phyloP scores from a whole-genome alignment of 2,113 vertebrate species.

The Bos javanicus region DNA sequence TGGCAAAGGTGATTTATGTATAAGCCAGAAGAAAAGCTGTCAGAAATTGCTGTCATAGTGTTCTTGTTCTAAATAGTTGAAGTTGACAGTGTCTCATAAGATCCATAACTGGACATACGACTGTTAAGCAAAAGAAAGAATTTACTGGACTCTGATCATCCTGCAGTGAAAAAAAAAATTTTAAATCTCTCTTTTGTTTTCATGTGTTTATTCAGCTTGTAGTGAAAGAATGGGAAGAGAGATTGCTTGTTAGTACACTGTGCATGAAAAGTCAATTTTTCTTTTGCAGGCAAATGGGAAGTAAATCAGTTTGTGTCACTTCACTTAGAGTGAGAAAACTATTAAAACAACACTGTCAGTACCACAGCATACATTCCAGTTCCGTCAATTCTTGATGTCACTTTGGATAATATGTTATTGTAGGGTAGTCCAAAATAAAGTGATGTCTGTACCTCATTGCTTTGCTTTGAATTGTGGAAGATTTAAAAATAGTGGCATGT shows the following conservation, averaged over 20 bases:
- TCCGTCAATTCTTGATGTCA: constrained; percentile 48
- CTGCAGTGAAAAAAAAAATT: neutral
- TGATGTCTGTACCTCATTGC: constrained; percentile 11
- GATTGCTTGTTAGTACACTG: constrained; percentile 36
- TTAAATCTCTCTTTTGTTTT: neutral
- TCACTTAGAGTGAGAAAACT: constrained; percentile 49
- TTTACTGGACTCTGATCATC: neutral
- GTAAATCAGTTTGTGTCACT: constrained; percentile 57
- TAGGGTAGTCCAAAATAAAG: constrained; percentile 3
- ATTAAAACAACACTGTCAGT: constrained; percentile 57
- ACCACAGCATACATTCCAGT: constrained; percentile 33
- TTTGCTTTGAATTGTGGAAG: constrained; percentile 46
- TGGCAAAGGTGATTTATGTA: neutral
- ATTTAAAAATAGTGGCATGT: constrained; percentile 35
- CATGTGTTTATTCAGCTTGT: neutral
- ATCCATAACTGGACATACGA: rapidly evolving
- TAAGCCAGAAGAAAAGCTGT: neutral
- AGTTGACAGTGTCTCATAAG: neutral
- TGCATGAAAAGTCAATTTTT: constrained; percentile 57
- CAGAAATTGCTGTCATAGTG: neutral
- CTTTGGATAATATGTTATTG: neutral
- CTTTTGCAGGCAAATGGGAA: constrained; percentile 62
- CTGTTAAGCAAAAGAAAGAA: neutral
- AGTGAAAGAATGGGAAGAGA: neutral
- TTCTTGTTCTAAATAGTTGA: neutral